Conservation (phyloP, 2,113 vertebrate species). For the Lamprotornis superbus region DNA sequence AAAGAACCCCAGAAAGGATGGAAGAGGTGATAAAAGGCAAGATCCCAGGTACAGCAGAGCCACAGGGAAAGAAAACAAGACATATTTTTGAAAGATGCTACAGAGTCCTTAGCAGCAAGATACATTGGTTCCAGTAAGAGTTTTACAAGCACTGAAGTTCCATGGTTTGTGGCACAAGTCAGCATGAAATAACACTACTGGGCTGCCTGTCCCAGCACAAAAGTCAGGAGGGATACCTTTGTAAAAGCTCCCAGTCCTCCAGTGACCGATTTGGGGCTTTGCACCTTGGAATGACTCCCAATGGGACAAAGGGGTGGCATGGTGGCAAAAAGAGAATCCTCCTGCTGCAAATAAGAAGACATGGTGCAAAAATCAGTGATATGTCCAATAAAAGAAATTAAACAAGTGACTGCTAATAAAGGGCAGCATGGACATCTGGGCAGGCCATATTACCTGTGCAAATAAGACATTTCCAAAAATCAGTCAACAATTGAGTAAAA, state of each 20-base stretch:
- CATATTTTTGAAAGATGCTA: not conserved
- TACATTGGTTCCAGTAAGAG: not conserved
- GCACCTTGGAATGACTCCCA: conserved; percentile 82
- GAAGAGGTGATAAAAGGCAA: not conserved
- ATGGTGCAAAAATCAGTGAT: not conserved
- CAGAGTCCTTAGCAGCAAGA: not conserved
- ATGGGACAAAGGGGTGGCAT: conserved; percentile 86
- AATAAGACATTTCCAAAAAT: not conserved
- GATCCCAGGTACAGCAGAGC: not conserved
- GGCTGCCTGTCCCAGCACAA: not conserved
- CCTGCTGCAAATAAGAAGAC: conserved; percentile 71
- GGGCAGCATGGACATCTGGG: not conserved
- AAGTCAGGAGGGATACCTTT: conserved; percentile 67
- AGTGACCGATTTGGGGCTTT: conserved; percentile 79
- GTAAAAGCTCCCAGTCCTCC: conserved; percentile 84
- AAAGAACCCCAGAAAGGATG: not conserved
- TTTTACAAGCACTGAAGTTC: not conserved
- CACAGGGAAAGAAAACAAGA: not conserved
- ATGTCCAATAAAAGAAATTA: not conserved
- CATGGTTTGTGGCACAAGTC: not conserved
- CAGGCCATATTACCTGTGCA: not conserved
- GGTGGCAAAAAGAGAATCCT: conserved; percentile 82
- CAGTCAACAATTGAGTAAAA: not conserved
- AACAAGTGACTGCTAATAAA: not conserved
- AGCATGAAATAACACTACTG: not conserved